phyloP scores from a whole-genome alignment of 2,888 invertebrate species.

The Scelioninae gen. 1 region DNA sequence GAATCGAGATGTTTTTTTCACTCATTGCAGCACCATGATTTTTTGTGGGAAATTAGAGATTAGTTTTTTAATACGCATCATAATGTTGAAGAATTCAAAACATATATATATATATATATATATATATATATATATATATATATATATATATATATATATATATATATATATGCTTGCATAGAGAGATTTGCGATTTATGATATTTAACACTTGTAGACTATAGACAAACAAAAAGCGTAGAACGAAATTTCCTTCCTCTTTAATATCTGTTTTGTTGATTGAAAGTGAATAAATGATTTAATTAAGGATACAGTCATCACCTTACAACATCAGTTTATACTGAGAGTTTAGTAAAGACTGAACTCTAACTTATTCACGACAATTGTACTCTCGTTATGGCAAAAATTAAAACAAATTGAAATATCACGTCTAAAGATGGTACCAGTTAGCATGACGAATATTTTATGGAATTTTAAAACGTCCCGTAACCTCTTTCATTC shows the following conservation, averaged over 20 bases:
- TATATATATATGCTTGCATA: too few relatives aligned
- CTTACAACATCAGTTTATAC: constrained; percentile 34
- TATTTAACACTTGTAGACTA: too few relatives aligned
- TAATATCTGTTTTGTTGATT: too few relatives aligned
- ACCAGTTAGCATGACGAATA: constrained; percentile 56
- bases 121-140: too few relatives aligned
- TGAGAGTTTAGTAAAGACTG: constrained; percentile 46
- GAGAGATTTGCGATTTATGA: too few relatives aligned
- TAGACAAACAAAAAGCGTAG: too few relatives aligned
- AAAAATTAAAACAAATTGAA: constrained; percentile 64
- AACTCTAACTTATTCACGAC: constrained; percentile 46
- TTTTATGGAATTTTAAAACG: constrained; percentile 64
- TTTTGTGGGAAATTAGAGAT: constrained; percentile 35
- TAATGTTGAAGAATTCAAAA: constrained; percentile 7
- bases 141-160: too few relatives aligned
- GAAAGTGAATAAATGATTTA: constrained; percentile 12
- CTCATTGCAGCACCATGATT: constrained; percentile 24
- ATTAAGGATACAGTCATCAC: constrained; percentile 48
- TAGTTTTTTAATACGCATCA: constrained; percentile 31
- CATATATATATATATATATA: too few relatives aligned
- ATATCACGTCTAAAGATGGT: constrained; percentile 58
- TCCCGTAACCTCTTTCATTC: constrained; percentile 50
- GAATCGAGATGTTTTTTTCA: constrained; percentile 36
- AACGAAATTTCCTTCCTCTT: too few relatives aligned
- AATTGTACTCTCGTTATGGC: constrained; percentile 54